Evolutionary conservation across 30 jellyfish, hydroid and myxozoan genomes (phyloP).

Genomic region (Chironex yamaguchii): DNA sequence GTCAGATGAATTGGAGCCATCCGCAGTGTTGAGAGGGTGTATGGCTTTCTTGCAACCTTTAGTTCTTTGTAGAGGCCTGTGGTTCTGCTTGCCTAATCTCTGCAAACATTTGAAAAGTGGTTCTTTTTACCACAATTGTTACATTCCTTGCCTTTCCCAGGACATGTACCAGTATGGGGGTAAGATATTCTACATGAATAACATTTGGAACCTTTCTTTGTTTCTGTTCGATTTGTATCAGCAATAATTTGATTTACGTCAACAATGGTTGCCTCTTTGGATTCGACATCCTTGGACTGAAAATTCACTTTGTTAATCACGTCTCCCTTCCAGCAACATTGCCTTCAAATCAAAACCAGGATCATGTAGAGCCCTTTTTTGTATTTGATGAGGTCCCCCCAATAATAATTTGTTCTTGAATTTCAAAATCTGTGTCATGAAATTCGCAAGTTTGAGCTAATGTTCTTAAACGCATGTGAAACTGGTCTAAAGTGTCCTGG

Average conservation of each 20-base stretch:
- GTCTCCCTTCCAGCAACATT: conserved; percentile 13
- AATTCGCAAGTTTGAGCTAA: conserved; percentile 35
- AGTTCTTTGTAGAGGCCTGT: background rate
- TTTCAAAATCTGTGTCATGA: conserved; percentile 10
- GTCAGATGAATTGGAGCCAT: background rate
- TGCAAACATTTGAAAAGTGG: conserved; percentile 37
- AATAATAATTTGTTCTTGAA: background rate
- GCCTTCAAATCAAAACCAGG: background rate
- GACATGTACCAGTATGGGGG: background rate
- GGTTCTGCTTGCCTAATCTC: background rate
- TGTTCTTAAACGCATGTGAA: conserved; percentile 24
- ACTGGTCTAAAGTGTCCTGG: conserved; percentile 18
- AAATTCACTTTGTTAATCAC: background rate
- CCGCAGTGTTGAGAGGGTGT: background rate
- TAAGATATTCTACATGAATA: background rate
- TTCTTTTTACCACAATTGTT: conserved; percentile 2
- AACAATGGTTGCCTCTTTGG: background rate
- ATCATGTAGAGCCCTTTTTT: background rate
- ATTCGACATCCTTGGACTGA: conserved; percentile 29
- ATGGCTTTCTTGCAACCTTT: background rate
- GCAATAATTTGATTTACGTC: background rate
- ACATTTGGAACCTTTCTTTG: background rate
- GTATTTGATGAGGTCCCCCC: background rate
- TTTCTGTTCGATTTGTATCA: background rate
- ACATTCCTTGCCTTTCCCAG: conserved; percentile 33